Evolutionary conservation across 2,113 vertebrate genomes (phyloP), one percentile per base, ranked within the genome.

Genomic region (Tragelaphus strepsiceros): DNA sequence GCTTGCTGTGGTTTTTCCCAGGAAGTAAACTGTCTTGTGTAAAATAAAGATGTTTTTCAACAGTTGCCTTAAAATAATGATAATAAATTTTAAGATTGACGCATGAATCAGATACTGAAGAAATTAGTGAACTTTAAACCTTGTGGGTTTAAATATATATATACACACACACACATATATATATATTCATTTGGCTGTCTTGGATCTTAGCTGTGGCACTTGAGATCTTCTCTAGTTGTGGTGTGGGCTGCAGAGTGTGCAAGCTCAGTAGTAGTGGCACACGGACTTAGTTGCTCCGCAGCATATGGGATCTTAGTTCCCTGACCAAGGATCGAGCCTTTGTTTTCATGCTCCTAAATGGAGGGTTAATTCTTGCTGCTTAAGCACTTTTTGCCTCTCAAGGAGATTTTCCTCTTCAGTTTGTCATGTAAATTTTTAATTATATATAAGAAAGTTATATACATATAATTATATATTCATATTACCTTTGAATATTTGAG

Each of bases 71-170:
- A 67, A 96, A 95, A 81, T 93, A 93, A 93, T 91, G 21, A 62
- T 95, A 89, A 58, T 89, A 96, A 35, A 80, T 61, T 95, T 78
- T 88, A 96, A 96, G 61, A 74, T 32, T 59, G 58, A 93, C 51
- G 5, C 24, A 32, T 30, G 46, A 86, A 39, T 85, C 2, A n/a
- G 78, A 93, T 30, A 78, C 26, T 71, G 35, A 95, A 77, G 19
- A 92, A 95, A 81, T 92, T 88, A 85, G 3, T 51, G 17, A 61
- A 67, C 51, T 80, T 83, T 85, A 87, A 96, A 59, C 22, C 22
- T 86, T n/a, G 15, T 77, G 15, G 3, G 74, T 91, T 97, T 95
- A 64, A 54, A n/a, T 71, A 22, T 11, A 71, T 5, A n/a, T 1
- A 71, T 0, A 64, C 0, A 64, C 6, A 64, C 15, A 59, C 2